Percentiles rank a stretch among this genome's conserved stretches.
phyloP scores from a whole-genome alignment of 2,113 vertebrate genomes.

The Oriolus oriolus region DNA sequence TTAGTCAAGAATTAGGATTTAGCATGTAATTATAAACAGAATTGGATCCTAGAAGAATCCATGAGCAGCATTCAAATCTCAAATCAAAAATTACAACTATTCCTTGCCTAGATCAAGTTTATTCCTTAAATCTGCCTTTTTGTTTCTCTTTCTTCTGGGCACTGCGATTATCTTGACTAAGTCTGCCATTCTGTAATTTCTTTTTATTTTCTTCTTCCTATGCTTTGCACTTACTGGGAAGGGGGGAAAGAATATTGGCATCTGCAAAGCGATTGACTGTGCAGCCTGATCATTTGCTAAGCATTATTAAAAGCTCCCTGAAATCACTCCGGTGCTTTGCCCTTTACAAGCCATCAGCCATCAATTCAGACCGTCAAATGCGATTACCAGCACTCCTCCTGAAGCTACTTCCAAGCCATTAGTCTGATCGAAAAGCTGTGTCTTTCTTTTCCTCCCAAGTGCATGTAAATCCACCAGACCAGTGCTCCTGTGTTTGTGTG shows the following conservation, averaged over 20 bases:
- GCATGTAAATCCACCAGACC: background rate
- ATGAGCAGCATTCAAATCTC: background rate
- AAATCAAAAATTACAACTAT: background rate
- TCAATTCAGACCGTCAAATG: slow-evolving; percentile 56
- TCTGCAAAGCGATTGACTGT: background rate
- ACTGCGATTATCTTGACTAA: background rate
- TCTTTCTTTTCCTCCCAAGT: background rate
- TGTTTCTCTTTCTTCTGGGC: background rate
- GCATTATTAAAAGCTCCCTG: slow-evolving; percentile 65
- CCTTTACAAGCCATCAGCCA: slow-evolving; percentile 62
- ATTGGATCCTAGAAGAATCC: background rate
- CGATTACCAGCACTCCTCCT: slow-evolving; percentile 39
- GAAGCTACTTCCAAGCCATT: slow-evolving; percentile 51
- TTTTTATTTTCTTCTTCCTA: background rate
- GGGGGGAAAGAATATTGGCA: background rate
- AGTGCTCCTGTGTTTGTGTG: background rate
- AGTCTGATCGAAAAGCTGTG: slow-evolving; percentile 51
- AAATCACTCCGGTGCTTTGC: slow-evolving; percentile 17
- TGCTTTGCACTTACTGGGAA: background rate
- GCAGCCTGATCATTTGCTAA: slow-evolving; percentile 49
- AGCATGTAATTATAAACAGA: background rate
- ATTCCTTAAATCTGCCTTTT: background rate
- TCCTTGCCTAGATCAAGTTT: background rate
- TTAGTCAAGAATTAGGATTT: background rate
- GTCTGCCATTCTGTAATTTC: background rate